A percentile compares a stretch with the other conserved stretches of the same genome.
phyloP scores from a whole-genome alignment of 2,888 invertebrate species.

The Phymatocera aterrima region DNA sequence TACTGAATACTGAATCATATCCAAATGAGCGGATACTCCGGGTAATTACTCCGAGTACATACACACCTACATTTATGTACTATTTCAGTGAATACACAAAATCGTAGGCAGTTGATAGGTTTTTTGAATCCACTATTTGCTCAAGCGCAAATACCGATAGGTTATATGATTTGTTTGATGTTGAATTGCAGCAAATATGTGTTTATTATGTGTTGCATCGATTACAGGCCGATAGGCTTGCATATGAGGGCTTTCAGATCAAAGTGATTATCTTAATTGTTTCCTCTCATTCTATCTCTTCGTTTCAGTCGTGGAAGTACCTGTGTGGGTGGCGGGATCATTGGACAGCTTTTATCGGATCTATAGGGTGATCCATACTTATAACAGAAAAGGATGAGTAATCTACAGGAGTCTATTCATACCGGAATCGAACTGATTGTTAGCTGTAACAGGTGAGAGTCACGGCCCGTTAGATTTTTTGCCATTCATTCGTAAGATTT shows the following conservation, averaged over 20 bases:
- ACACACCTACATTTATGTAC: not conserved
- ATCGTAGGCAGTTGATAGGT: not conserved
- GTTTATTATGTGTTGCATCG: not conserved
- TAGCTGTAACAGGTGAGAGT: too few species aligned
- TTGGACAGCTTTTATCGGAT: not conserved
- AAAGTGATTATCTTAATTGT: too few species aligned
- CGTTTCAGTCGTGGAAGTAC: not conserved
- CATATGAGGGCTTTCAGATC: not conserved
- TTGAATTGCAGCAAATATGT: conserved; percentile 4
- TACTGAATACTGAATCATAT: not conserved
- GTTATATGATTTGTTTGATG: not conserved
- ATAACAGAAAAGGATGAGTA: too few species aligned
- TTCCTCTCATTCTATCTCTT: too few species aligned
- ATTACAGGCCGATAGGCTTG: not conserved
- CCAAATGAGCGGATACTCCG: not conserved
- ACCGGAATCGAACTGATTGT: too few species aligned
- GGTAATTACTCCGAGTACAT: not conserved
- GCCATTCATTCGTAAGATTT: not conserved
- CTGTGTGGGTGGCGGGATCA: not conserved
- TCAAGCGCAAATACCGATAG: not conserved
- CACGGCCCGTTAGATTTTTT: too few species aligned
- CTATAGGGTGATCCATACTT: too few species aligned
- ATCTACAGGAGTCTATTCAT: too few species aligned
- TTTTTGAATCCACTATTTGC: not conserved
- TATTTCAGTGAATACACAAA: not conserved